Conservation (phyloP, 1,140 invertebrate species). For the Vanessa tameamea region DNA sequence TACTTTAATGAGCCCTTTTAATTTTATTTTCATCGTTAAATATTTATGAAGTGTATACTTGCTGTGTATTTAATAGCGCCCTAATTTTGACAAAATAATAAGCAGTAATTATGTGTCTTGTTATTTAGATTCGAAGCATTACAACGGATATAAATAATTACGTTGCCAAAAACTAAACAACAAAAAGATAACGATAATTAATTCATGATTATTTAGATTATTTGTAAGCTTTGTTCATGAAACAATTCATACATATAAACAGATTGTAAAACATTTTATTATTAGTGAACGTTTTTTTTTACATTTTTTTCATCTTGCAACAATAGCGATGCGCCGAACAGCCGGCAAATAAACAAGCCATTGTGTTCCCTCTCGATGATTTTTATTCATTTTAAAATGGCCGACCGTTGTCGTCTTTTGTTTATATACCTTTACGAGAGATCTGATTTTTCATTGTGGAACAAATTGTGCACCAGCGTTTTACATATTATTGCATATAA, state of each 20-base stretch:
- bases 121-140: too few species aligned
- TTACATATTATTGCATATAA: conserved; percentile 8
- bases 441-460: conserved; percentile 18
- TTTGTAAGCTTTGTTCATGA: too few species aligned
- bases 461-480: conserved; percentile 16
- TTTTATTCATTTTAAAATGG: conserved; percentile 15
- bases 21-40: too few species aligned
- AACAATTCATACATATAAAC: not conserved
- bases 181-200: too few species aligned
- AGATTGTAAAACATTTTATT: not conserved
- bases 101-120: too few species aligned
- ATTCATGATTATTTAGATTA: too few species aligned
- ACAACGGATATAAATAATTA: too few species aligned
- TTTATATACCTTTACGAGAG: conserved; percentile 14
- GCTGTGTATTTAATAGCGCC: too few species aligned
- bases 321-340: conserved; percentile 1
- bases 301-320: not conserved
- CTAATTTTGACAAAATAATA: too few species aligned
- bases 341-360: conserved; percentile 9
- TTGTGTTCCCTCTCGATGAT: conserved; percentile 2
- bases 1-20: too few species aligned
- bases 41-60: too few species aligned
- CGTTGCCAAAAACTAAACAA: too few species aligned
- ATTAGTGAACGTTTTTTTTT: conserved; percentile 3
- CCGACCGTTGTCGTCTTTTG: conserved; percentile 10